Base-by-base conservation (phyloP, 1,140 invertebrate genomes). In the Belonocnema kinseyi region DNA sequence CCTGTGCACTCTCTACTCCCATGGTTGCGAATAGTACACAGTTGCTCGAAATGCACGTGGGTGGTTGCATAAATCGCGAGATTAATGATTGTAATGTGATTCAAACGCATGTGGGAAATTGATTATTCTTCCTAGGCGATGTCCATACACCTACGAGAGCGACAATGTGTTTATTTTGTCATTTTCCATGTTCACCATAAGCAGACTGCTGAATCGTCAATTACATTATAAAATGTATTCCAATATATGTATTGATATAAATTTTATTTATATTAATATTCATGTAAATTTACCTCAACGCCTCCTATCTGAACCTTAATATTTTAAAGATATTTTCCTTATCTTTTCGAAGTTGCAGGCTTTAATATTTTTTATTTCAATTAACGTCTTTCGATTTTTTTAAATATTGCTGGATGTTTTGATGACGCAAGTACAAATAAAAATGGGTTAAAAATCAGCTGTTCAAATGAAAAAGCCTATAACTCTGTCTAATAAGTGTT, bases 51-150 rank as follows among this genome's bases (percentile, higher is more conserved):
- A 40, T 66, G 26, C 50, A 74, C 77, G 77, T 78, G 77, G 77
- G 77, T 73, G 77, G 71, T 66, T 74, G 58, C 77, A 78, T 78
- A 72, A 78, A 78, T 78, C 53, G 50, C 19, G 50, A 74, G 77
- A 78, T 78, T 74, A 77, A 51, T 77, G 61, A 74, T 78, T 56
- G 50, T 72, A 74, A 71, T 73, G 17, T 56, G 73, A 40, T 74
- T 78, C 51, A 50, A 74, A 66, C 26, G 40, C 61, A 33, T 66
- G 61, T 40, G 26, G 61, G 61, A 66, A 66, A 66, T 66, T 66
- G 61, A 66, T 66, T 66, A 66, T 66, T 66, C 56, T 58, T 66
- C 61, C 33, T 21, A 14, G 26, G 16, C 58, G 58, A 61, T 61
- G 26, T 46, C 26, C 14, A 66, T 66, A 66, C 61, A 66, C 61